A percentile compares a stretch with the other conserved stretches of the same genome.
These are phyloP conservation scores for Paedocypris micromegethes DNA, from an alignment of 2,797 vertebrate genomes.

Conservation along the genomic window DNA sequence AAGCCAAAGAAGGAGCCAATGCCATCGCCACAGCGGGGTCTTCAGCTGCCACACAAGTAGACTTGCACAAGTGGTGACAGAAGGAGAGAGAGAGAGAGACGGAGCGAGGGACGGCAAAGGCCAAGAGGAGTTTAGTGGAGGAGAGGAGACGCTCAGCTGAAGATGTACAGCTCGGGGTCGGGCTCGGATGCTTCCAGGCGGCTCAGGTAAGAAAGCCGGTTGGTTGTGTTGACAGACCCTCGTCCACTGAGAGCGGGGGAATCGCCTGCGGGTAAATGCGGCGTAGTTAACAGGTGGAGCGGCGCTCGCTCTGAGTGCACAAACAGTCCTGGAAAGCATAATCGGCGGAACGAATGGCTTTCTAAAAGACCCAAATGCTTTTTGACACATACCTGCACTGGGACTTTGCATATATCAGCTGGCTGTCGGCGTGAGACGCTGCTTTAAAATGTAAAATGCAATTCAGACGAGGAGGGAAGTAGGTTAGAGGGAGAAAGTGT, in stretches of 20 bases:
- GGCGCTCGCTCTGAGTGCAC: slow-evolving; percentile 17
- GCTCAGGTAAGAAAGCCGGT: slow-evolving; percentile 56
- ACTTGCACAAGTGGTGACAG: slow-evolving; percentile 39
- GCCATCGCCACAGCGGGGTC: slow-evolving; percentile 29
- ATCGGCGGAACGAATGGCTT: slow-evolving; percentile 7
- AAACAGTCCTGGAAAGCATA: slow-evolving; percentile 30
- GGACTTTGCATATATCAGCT: slow-evolving; percentile 28
- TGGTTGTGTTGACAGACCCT: slow-evolving; percentile 17
- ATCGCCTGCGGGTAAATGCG: slow-evolving; percentile 31
- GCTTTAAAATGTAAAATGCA: slow-evolving; percentile 9
- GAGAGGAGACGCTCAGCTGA: slow-evolving; percentile 40
- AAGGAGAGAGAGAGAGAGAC: slow-evolving; percentile 28
- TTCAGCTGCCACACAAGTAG: slow-evolving; percentile 32
- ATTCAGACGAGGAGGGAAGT: slow-evolving; percentile 1
- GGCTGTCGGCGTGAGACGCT: slow-evolving; percentile 1
- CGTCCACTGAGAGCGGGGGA: slow-evolving; percentile 20
- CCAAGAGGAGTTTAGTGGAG: slow-evolving; percentile 40
- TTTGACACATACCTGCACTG: slow-evolving; percentile 30
- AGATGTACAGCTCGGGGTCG: slow-evolving; percentile 52
- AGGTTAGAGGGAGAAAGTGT: neutral
- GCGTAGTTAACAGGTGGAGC: slow-evolving; percentile 49
- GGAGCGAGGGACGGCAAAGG: slow-evolving; percentile 50
- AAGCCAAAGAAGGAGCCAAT: slow-evolving; percentile 23
- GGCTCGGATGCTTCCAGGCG: slow-evolving; percentile 59
- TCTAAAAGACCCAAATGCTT: slow-evolving; percentile 14